These are phyloP conservation scores for Squalus acanthias DNA, from an alignment of 2,797 vertebrate species.

Conservation along the genomic window DNA sequence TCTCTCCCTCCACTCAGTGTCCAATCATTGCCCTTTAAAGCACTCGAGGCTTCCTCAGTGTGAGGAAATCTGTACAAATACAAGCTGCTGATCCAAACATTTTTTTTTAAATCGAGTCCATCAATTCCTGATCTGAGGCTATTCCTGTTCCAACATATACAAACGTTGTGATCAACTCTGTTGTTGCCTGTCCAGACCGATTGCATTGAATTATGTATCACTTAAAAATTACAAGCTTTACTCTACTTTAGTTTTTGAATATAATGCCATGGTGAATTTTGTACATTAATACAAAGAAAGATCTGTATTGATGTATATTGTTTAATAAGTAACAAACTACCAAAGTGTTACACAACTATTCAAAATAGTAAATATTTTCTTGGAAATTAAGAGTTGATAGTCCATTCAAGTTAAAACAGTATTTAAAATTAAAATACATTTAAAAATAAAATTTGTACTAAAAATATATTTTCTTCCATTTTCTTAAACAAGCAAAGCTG, in stretches of 20 bases:
- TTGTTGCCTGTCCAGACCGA: not conserved
- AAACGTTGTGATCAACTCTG: not conserved
- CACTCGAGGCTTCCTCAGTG: not conserved
- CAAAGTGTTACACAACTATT: not conserved
- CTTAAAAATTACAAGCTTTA: not conserved
- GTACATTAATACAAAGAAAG: constrained; percentile 15
- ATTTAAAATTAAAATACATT: not conserved
- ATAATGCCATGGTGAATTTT: not conserved
- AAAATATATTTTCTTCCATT: not conserved
- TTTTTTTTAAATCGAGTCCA: not conserved
- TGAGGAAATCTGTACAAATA: not conserved
- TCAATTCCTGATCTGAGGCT: not conserved
- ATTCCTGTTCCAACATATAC: not conserved
- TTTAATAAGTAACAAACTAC: not conserved
- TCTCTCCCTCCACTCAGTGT: not conserved
- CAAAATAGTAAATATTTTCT: not conserved
- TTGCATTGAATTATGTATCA: not conserved
- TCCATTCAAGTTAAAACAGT: not conserved
- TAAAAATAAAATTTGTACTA: not conserved
- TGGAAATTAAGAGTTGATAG: not conserved
- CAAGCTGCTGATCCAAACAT: not conserved
- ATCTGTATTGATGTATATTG: not conserved
- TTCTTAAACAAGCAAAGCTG: not conserved
- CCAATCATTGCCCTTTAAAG: not conserved
- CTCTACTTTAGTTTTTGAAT: not conserved